phyloP scores from a whole-genome alignment of 2,888 invertebrate species.

The Mylabris sibirica region DNA sequence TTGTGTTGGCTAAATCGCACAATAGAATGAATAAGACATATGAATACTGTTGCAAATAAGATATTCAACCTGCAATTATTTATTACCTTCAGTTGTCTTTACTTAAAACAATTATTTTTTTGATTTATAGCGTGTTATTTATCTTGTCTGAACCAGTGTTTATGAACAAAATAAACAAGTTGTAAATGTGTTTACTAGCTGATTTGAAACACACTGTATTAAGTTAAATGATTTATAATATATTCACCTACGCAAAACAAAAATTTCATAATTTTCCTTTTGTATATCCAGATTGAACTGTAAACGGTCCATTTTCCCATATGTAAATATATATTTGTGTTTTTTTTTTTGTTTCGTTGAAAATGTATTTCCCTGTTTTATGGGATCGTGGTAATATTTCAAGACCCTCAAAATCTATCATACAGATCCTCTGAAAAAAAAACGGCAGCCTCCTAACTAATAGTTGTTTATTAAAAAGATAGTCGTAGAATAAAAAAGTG shows the following conservation, averaged over 20 bases:
- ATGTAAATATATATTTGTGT: neutral
- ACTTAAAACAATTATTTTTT: conserved; percentile 8
- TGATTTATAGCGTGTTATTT: conserved; percentile 5
- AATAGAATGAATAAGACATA: neutral
- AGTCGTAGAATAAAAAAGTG: conserved; percentile 54
- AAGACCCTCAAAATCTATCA: conserved; percentile 43
- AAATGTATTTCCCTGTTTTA: conserved; percentile 23
- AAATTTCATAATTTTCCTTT: neutral
- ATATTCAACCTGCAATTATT: neutral
- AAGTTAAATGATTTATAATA: conserved; percentile 3
- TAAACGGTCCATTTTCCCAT: neutral
- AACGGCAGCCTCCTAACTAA: conserved; percentile 47
- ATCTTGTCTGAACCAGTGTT: conserved; percentile 2
- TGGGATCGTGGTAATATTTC: conserved; percentile 47
- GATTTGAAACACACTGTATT: conserved; percentile 2
- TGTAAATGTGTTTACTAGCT: conserved; percentile 6
- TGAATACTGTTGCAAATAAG: conserved; percentile 2
- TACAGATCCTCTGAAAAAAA: conserved; percentile 42
- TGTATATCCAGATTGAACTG: neutral
- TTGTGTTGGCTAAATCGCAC: neutral
- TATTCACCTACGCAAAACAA: neutral
- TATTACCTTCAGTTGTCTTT: conserved; percentile 5
- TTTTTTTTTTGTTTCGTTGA: neutral
- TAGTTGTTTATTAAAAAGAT: conserved; percentile 59
- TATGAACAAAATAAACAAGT: conserved; percentile 3